Percentiles rank a stretch among this genome's conserved stretches.
Conservation (phyloP, 2,797 vertebrate species). For the Ceryle rudis region DNA sequence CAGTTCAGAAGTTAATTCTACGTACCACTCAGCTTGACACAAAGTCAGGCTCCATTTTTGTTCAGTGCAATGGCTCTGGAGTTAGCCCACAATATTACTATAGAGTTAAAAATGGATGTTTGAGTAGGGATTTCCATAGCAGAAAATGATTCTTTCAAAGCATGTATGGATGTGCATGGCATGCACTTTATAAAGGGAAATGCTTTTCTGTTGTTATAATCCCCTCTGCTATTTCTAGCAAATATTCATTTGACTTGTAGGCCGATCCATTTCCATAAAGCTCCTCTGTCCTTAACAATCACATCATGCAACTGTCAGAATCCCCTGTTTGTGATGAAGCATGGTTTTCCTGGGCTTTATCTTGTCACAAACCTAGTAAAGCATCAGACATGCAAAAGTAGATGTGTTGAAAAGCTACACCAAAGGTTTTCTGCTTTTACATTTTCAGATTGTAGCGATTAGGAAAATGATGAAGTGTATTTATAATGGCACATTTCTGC, state of each 20-base stretch:
- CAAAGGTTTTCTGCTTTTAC: background rate
- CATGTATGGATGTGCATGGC: background rate
- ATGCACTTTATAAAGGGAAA: constrained; percentile 26
- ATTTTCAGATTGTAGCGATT: background rate
- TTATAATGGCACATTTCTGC: background rate
- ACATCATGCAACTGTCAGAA: background rate
- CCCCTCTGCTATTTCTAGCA: constrained; percentile 17
- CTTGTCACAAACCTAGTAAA: constrained; percentile 10
- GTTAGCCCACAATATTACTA: background rate
- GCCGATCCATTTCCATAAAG: constrained; percentile 49
- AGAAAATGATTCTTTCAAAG: constrained; percentile 36
- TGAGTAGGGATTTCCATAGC: constrained; percentile 31
- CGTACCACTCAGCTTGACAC: background rate
- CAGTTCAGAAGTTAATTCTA: constrained; percentile 47
- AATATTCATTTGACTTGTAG: constrained; percentile 34
- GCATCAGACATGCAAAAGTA: background rate
- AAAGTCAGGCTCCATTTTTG: background rate
- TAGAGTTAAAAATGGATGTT: constrained; percentile 13
- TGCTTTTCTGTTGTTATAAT: constrained; percentile 20
- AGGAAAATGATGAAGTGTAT: background rate
- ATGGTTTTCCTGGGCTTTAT: constrained; percentile 35
- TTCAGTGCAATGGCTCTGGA: background rate
- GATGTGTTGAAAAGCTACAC: background rate
- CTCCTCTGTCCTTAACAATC: constrained; percentile 44
- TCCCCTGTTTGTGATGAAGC: background rate